Conservation (phyloP, 2,888 invertebrate species). For the Limnephilus lunatus region DNA sequence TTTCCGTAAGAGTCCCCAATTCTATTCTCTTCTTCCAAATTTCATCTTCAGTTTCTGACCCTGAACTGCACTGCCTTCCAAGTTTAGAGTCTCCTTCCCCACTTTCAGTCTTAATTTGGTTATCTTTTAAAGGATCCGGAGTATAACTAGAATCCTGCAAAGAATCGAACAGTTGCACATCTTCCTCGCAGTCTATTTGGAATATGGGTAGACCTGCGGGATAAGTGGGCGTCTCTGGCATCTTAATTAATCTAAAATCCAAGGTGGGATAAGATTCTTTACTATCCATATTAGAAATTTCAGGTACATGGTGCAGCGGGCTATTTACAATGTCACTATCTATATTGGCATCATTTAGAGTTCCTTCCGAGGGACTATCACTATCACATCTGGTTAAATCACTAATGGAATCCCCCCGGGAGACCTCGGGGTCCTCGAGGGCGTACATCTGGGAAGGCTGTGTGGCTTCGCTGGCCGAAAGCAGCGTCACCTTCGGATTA, state of each 20-base stretch:
- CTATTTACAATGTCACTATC: slow-evolving; percentile 58
- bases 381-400: slow-evolving; percentile 49
- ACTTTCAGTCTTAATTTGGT: slow-evolving; percentile 35
- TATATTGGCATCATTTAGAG: slow-evolving; percentile 59
- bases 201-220: slow-evolving; percentile 51
- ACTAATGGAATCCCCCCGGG: slow-evolving; percentile 35
- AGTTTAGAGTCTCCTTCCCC: slow-evolving; percentile 59
- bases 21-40: slow-evolving; percentile 80
- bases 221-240: slow-evolving; percentile 40
- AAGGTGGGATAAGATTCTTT: slow-evolving; percentile 62
- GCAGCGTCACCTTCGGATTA: slow-evolving; percentile 24
- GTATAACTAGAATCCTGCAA: slow-evolving; percentile 65
- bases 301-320: slow-evolving; percentile 63
- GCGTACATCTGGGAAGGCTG: slow-evolving; percentile 38
- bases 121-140: slow-evolving; percentile 50
- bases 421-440: slow-evolving; percentile 13
- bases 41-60: slow-evolving; percentile 81
- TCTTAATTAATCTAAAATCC: slow-evolving; percentile 63
- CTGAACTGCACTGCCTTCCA: slow-evolving; percentile 72
- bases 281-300: slow-evolving; percentile 53
- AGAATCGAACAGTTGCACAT: slow-evolving; percentile 62
- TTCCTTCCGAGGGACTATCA: slow-evolving; percentile 43
- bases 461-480: slow-evolving; percentile 17
- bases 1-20: slow-evolving; percentile 78
- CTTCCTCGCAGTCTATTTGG: slow-evolving; percentile 50